Evolutionary conservation across 2,888 invertebrate genomes (phyloP).

Genomic region (Drosophila neoperkinsi): DNA sequence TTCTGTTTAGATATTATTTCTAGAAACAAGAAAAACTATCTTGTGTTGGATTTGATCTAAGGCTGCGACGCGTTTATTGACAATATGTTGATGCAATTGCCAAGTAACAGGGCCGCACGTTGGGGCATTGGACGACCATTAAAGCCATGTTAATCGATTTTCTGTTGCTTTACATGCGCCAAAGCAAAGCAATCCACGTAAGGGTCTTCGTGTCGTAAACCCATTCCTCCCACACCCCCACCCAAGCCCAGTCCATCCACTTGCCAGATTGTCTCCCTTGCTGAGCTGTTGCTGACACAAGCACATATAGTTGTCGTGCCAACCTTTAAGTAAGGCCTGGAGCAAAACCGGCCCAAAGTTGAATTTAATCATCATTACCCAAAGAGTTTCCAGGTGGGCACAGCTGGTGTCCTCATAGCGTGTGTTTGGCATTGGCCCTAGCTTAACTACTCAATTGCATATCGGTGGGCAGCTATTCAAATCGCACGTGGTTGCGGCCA

Average conservation of each 20-base stretch:
- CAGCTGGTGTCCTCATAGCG: conserved; percentile 12
- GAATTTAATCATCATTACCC: conserved; percentile 66
- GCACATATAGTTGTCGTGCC: conserved; percentile 30
- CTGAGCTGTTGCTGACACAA: conserved; percentile 57
- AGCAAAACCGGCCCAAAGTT: conserved; percentile 41
- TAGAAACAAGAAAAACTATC: not conserved
- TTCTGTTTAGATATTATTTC: not conserved
- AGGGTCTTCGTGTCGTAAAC: not conserved
- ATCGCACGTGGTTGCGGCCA: conserved; percentile 15
- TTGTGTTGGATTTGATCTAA: not conserved
- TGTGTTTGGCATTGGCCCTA: conserved; percentile 7
- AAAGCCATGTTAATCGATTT: conserved; percentile 77
- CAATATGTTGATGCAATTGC: conserved; percentile 57
- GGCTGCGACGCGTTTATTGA: conserved; percentile 19
- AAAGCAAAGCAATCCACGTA: conserved; percentile 23
- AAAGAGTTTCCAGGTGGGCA: conserved; percentile 42
- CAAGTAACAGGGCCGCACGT: conserved; percentile 19
- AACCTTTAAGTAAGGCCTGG: conserved; percentile 1
- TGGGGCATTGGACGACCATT: conserved; percentile 53
- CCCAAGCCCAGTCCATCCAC: not conserved
- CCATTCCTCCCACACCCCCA: not conserved
- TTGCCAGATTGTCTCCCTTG: not conserved
- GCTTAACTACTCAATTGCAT: conserved; percentile 25
- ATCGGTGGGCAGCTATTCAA: conserved; percentile 36
- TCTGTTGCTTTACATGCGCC: conserved; percentile 62